phyloP scores from a whole-genome alignment of 1,140 invertebrate genomes.

The Bombus picipes region DNA sequence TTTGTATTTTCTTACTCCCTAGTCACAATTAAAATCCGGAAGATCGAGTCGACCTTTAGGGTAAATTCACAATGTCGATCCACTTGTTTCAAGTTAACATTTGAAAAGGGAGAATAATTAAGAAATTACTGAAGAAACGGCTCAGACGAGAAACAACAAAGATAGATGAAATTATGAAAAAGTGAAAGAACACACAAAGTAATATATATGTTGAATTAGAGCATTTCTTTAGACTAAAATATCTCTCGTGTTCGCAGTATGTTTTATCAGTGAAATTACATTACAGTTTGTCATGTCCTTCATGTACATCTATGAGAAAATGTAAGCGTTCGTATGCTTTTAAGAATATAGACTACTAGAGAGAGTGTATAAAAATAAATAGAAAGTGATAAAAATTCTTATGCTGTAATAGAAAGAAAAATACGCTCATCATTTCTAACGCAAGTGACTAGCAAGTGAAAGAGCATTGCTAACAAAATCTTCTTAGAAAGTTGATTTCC shows the following conservation, averaged over 20 bases:
- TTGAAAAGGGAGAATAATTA: neutral
- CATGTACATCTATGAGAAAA: too few relatives aligned
- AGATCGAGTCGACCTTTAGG: neutral
- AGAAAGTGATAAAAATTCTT: neutral
- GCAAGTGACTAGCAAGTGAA: neutral
- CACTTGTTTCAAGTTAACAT: neutral
- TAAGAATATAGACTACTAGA: neutral
- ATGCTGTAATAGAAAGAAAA: neutral
- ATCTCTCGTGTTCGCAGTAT: too few relatives aligned
- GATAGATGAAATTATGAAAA: neutral
- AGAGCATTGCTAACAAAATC: neutral
- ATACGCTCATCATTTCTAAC: neutral
- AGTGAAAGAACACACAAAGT: neutral
- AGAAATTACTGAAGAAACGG: neutral
- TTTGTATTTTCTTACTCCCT: conserved; percentile 9
- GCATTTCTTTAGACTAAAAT: too few relatives aligned
- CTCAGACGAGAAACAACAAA: neutral
- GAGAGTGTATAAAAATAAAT: neutral
- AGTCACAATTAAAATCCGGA: neutral
- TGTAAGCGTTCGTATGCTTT: too few relatives aligned
- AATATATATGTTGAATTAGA: neutral
- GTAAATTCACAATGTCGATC: neutral
- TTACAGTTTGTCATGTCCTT: too few relatives aligned
- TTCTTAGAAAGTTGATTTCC: neutral
- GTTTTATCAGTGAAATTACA: too few relatives aligned